Evolutionary conservation across 2,888 invertebrate genomes (phyloP).

Genomic region (Caenorhabditis wallacei): DNA sequence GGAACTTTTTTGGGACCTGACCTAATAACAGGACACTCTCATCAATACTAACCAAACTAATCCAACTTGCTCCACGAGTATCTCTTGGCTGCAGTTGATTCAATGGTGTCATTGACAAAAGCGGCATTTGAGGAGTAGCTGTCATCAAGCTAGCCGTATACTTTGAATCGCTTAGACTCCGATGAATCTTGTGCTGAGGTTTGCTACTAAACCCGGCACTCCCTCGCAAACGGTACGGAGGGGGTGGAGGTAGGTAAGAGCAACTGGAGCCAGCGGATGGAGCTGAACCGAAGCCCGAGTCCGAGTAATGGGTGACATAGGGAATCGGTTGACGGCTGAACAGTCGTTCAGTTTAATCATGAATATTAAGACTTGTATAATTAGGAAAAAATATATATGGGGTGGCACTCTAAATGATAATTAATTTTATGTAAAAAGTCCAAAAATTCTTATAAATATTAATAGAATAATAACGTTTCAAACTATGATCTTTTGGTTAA

Average conservation of each 20-base stretch:
- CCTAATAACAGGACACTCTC: too few species aligned
- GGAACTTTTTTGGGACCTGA: too few species aligned
- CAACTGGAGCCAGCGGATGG: slow-evolving; percentile 78
- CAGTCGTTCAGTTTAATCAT: slow-evolving; percentile 11
- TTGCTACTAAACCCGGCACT: slow-evolving; percentile 46
- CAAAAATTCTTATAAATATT: neutral
- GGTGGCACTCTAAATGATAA: slow-evolving; percentile 4
- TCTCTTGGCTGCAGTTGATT: slow-evolving; percentile 50
- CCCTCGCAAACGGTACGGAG: slow-evolving; percentile 76
- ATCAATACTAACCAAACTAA: slow-evolving; percentile 58
- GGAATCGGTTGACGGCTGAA: slow-evolving; percentile 75
- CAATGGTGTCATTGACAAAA: slow-evolving; percentile 57
- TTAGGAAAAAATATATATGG: neutral
- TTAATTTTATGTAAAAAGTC: neutral
- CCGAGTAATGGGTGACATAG: slow-evolving; percentile 80
- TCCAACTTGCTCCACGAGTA: slow-evolving; percentile 65
- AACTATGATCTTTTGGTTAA: neutral
- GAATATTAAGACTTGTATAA: too few species aligned
- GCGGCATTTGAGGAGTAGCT: slow-evolving; percentile 34
- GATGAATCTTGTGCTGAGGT: slow-evolving; percentile 77
- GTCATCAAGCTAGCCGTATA: slow-evolving; percentile 69
- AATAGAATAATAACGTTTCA: too few species aligned
- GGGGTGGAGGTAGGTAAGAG: slow-evolving; percentile 82
- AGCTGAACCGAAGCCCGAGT: slow-evolving; percentile 82
- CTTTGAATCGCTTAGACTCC: slow-evolving; percentile 79